phyloP scores from a whole-genome alignment of 2,888 invertebrate species.

The Mythimna vitellina region DNA sequence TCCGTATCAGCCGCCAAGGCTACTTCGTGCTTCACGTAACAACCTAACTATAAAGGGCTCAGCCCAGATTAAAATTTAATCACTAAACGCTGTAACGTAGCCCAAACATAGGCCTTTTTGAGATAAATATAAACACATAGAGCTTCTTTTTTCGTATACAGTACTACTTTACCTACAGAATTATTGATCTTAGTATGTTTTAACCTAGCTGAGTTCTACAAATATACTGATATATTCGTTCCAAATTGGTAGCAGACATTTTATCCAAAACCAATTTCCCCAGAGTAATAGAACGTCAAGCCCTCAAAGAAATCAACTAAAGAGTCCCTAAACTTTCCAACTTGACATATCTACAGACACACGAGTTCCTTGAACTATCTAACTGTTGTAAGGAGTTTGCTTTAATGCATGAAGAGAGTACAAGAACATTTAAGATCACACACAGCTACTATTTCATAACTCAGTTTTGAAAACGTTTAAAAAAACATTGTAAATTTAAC shows the following conservation, averaged over 20 bases:
- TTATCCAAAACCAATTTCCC: slow-evolving; percentile 66
- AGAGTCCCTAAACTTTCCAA: slow-evolving; percentile 55
- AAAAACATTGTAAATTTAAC: neutral
- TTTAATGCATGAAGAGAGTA: slow-evolving; percentile 3
- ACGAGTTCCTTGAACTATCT: slow-evolving; percentile 40
- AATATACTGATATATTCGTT: slow-evolving; percentile 53
- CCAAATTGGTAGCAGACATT: slow-evolving; percentile 46
- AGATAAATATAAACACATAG: slow-evolving; percentile 14
- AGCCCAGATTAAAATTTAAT: slow-evolving; percentile 46
- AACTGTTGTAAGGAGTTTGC: slow-evolving; percentile 43
- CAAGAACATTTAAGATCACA: neutral
- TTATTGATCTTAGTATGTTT: slow-evolving; percentile 40
- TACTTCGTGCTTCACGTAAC: slow-evolving; percentile 5
- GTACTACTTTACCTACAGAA: slow-evolving; percentile 31
- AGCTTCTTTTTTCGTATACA: slow-evolving; percentile 10
- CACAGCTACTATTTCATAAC: neutral
- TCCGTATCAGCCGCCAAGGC: slow-evolving; percentile 12
- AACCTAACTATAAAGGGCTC: slow-evolving; percentile 21
- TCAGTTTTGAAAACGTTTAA: neutral
- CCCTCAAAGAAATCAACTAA: slow-evolving; percentile 63
- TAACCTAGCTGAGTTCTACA: slow-evolving; percentile 23
- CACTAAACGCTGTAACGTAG: slow-evolving; percentile 19
- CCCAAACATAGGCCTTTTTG: slow-evolving; percentile 19
- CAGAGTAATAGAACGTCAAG: slow-evolving; percentile 61
- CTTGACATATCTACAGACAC: slow-evolving; percentile 43